phyloP scores from a whole-genome alignment of 1,140 invertebrate species.

The Drosophila bifasciata region DNA sequence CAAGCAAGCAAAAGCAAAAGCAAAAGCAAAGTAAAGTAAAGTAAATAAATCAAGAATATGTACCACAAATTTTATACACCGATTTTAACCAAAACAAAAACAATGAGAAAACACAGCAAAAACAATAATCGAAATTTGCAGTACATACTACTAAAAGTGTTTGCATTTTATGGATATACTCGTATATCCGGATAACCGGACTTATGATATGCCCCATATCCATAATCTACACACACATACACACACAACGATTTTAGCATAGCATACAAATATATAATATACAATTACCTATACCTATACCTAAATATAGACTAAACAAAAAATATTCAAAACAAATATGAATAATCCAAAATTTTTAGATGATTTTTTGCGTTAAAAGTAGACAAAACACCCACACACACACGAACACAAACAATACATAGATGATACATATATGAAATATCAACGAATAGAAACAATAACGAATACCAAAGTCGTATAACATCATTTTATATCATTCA shows the following conservation, averaged over 20 bases:
- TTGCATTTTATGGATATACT: slow-evolving; percentile 26
- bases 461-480: slow-evolving; percentile 34
- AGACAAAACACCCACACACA: slow-evolving; percentile 33
- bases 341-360: slow-evolving; percentile 53
- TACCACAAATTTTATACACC: slow-evolving; percentile 78
- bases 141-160: slow-evolving; percentile 49
- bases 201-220: slow-evolving; percentile 6
- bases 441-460: slow-evolving; percentile 53
- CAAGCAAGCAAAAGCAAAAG: slow-evolving; percentile 40
- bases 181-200: not conserved
- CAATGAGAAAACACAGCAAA: slow-evolving; percentile 10
- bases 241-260: slow-evolving; percentile 38
- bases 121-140: slow-evolving; percentile 57
- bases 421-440: slow-evolving; percentile 42
- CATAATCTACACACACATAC: slow-evolving; percentile 11
- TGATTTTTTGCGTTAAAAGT: slow-evolving; percentile 56
- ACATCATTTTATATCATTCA: slow-evolving; percentile 34
- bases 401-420: slow-evolving; percentile 12
- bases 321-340: slow-evolving; percentile 45
- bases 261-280: slow-evolving; percentile 23
- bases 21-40: slow-evolving; percentile 26
- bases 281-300: slow-evolving; percentile 9
- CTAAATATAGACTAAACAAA: not conserved
- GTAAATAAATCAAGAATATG: slow-evolving; percentile 42
- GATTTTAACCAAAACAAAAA: slow-evolving; percentile 66